These are phyloP conservation scores for Athalia circularis DNA, from an alignment of 2,888 invertebrate species.

Conservation along the genomic window DNA sequence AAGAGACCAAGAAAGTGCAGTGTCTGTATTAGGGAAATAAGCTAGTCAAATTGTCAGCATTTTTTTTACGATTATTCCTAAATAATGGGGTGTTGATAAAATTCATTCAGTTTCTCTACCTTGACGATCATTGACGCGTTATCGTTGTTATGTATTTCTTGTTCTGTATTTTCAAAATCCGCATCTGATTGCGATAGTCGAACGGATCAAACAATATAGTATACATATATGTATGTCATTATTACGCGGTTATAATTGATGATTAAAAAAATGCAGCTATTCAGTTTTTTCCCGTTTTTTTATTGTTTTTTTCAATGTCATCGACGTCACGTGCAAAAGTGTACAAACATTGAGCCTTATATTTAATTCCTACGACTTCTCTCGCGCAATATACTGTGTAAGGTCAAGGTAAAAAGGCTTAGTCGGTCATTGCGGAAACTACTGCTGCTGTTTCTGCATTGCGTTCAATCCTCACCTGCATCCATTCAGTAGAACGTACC, in stretches of 20 bases:
- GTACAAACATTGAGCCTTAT: constrained; percentile 23
- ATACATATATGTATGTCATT: no score
- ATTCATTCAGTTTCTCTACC: no score
- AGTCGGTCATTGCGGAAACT: constrained; percentile 36
- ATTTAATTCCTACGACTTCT: constrained; percentile 42
- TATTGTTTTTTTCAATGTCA: constrained; percentile 30
- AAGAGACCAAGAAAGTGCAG: constrained; percentile 19
- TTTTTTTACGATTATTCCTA: no score
- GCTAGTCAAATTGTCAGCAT: no score
- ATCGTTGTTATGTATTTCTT: no score
- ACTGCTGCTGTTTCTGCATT: constrained; percentile 14
- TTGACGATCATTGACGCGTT: no score
- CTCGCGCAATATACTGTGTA: neutral
- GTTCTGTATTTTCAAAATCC: no score
- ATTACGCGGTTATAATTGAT: no score
- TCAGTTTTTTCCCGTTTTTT: neutral
- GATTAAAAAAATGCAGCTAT: neutral
- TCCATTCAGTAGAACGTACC: neutral
- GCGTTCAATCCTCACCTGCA: constrained; percentile 23
- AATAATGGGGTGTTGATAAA: no score
- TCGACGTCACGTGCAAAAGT: constrained; percentile 2
- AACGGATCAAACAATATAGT: no score
- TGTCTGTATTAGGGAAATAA: no score
- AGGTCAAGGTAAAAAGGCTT: constrained; percentile 40
- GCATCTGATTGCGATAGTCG: no score